Conservation (phyloP, 2,113 vertebrate genomes). For the Thunnus thynnus region DNA sequence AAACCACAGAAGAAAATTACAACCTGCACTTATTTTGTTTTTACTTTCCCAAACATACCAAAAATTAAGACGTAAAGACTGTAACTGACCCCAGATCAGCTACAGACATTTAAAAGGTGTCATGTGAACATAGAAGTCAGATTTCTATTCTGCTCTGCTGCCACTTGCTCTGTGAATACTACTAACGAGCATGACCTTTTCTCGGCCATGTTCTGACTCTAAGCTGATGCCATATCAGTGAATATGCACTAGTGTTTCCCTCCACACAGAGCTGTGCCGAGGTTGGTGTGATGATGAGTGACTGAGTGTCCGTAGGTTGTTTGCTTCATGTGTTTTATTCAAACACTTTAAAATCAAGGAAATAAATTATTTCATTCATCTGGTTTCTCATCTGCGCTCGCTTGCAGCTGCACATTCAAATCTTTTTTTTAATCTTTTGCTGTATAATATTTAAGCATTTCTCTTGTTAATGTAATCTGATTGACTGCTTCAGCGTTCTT, state of each 20-base stretch:
- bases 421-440: background rate
- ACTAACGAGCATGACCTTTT: background rate
- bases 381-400: too few relatives aligned
- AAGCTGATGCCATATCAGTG: slow-evolving; percentile 50
- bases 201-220: slow-evolving; percentile 41
- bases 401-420: background rate
- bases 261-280: slow-evolving; percentile 27
- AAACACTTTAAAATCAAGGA: slow-evolving; percentile 1
- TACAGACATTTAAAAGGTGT: slow-evolving; percentile 14
- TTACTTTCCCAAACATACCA: too few relatives aligned
- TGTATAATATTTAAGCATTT: background rate
- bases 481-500: too few relatives aligned
- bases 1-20: too few relatives aligned
- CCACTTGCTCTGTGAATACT: slow-evolving; percentile 22
- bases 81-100: slow-evolving; percentile 7
- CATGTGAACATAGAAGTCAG: slow-evolving; percentile 5
- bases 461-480: background rate
- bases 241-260: slow-evolving; percentile 59
- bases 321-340: slow-evolving; percentile 52
- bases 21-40: too few relatives aligned
- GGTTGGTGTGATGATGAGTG: slow-evolving; percentile 16
- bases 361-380: background rate
- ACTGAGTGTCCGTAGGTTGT: slow-evolving; percentile 25
- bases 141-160: slow-evolving; percentile 27
- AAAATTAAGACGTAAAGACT: too few relatives aligned